Evolutionary conservation across 92 coral and sea anemone species (phyloP).

Genomic region (Galaxea fascicularis): DNA sequence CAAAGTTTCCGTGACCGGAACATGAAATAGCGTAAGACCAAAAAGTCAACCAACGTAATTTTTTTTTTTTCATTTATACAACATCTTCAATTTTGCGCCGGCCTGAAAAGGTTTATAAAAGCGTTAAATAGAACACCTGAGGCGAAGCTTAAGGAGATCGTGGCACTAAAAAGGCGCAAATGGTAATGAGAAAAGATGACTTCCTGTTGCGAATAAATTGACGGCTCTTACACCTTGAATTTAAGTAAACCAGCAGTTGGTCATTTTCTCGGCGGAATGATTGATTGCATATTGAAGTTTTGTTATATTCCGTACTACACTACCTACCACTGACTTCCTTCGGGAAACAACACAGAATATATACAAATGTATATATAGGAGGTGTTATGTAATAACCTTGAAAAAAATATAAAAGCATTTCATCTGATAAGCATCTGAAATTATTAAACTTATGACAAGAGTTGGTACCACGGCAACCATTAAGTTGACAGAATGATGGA

Average conservation of each 20-base stretch:
- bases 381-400: too few species aligned
- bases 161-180: slow-evolving; percentile 1
- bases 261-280: slow-evolving; percentile 12
- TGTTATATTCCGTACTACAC: too few species aligned
- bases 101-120: slow-evolving; percentile 1
- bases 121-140: not conserved
- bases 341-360: too few species aligned
- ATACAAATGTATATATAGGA: too few species aligned
- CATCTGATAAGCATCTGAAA: too few species aligned
- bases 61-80: not conserved
- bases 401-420: too few species aligned
- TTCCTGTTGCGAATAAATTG: slow-evolving; percentile 21
- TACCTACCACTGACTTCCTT: too few species aligned
- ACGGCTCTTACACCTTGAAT: not conserved
- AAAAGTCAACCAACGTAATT: not conserved
- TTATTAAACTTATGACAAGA: too few species aligned
- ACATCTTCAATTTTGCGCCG: not conserved
- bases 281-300: not conserved
- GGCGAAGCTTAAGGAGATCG: slow-evolving; percentile 3
- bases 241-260: slow-evolving; percentile 9
- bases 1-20: not conserved
- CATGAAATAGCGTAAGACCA: not conserved
- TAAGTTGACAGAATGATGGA: too few species aligned
- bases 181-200: not conserved
- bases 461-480: too few species aligned